These are phyloP conservation scores for Pristis pectinata DNA, from an alignment of 2,797 vertebrate species.

Conservation along the genomic window DNA sequence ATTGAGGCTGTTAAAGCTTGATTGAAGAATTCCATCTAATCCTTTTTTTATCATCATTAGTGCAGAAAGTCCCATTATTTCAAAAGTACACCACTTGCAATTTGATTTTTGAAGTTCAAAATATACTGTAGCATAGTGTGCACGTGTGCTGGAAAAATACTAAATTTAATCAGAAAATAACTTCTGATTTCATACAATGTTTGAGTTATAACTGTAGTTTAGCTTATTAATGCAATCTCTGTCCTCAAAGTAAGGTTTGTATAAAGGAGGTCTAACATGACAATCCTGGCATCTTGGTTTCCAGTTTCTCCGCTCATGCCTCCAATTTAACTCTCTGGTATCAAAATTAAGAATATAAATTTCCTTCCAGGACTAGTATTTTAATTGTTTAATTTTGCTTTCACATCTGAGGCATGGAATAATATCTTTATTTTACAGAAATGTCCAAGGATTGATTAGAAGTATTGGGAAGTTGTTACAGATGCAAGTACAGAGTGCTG, in stretches of 20 bases:
- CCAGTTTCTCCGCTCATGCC: neutral
- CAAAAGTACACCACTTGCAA: neutral
- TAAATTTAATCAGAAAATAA: neutral
- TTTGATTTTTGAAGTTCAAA: neutral
- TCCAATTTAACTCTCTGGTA: neutral
- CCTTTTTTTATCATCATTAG: neutral
- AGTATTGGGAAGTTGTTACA: constrained; percentile 73
- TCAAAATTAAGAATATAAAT: neutral
- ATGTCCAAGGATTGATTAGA: constrained; percentile 80
- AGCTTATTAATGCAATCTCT: neutral
- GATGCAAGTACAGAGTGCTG: constrained; percentile 65
- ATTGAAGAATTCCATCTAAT: neutral
- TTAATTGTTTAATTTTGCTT: neutral
- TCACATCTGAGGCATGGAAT: neutral
- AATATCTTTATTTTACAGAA: constrained; percentile 55
- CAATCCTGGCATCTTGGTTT: neutral
- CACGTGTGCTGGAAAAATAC: neutral
- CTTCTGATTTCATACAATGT: neutral
- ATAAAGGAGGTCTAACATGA: neutral
- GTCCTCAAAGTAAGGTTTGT: neutral
- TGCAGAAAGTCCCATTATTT: neutral
- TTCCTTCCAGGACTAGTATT: neutral
- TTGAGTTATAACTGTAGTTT: neutral
- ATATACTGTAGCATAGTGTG: neutral
- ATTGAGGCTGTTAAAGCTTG: neutral